Evolutionary conservation across 1,140 invertebrate genomes (phyloP).

Genomic region (Charaxes varanes): DNA sequence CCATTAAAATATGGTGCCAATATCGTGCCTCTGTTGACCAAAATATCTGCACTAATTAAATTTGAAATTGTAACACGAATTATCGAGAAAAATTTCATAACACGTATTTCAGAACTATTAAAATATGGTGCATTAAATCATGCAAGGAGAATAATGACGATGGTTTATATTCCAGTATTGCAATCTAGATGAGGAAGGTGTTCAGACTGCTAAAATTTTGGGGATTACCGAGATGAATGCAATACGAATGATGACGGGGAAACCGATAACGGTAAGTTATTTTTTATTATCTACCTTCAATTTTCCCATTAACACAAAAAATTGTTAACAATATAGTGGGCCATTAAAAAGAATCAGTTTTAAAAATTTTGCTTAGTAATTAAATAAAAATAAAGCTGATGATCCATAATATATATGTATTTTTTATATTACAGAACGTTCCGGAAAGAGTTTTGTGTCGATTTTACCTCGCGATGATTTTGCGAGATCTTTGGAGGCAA

Average conservation of each 20-base stretch:
- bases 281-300: no score
- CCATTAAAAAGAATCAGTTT: no score
- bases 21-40: no score
- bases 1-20: no score
- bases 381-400: neutral
- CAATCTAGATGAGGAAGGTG: conserved; percentile 71
- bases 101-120: no score
- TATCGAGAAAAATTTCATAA: no score
- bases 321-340: no score
- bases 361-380: neutral
- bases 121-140: no score
- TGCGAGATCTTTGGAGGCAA: conserved; percentile 88
- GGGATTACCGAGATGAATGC: conserved; percentile 81
- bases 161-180: conserved; percentile 77
- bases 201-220: conserved; percentile 78
- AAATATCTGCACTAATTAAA: no score
- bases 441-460: conserved; percentile 77
- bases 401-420: neutral
- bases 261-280: conserved; percentile 56
- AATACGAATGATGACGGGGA: conserved; percentile 78
- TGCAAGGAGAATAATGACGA: no score
- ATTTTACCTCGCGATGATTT: conserved; percentile 90
- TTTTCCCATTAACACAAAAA: no score
- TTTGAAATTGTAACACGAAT: no score
- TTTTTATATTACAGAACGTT: conserved; percentile 66